Evolutionary conservation across 1,140 invertebrate species (phyloP).

Genomic region (Apis florea): DNA sequence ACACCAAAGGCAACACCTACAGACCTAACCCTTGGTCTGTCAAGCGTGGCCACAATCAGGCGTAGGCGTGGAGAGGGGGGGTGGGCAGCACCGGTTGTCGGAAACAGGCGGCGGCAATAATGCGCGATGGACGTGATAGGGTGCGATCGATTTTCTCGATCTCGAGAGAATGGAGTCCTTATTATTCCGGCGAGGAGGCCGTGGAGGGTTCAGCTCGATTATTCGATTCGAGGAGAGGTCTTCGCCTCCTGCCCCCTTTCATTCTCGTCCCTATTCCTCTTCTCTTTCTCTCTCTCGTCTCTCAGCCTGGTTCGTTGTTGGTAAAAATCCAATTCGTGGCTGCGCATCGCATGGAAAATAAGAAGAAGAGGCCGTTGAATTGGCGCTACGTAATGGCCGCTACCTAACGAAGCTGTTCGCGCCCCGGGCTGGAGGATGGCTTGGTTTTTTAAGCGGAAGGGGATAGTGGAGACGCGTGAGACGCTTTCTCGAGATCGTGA

Average conservation of each 20-base stretch:
- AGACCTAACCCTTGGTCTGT: background rate
- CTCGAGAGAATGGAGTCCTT: constrained; percentile 52
- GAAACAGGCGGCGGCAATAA: constrained; percentile 62
- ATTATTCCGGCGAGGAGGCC: constrained; percentile 55
- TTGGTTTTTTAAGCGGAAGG: background rate
- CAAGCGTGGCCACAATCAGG: constrained; percentile 46
- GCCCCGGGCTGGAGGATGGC: background rate
- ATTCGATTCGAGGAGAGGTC: constrained; percentile 53
- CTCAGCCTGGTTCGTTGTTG: constrained; percentile 44
- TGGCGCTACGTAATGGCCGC: constrained; percentile 18
- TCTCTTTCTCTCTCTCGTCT: constrained; percentile 9
- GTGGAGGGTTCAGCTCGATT: constrained; percentile 48
- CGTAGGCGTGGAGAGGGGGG: constrained; percentile 3
- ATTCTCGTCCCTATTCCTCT: background rate
- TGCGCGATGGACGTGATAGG: constrained; percentile 61
- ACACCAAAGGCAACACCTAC: constrained; percentile 7
- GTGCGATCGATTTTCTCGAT: constrained; percentile 64
- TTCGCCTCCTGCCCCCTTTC: constrained; percentile 34
- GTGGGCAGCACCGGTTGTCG: constrained; percentile 42
- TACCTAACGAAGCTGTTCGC: constrained; percentile 29
- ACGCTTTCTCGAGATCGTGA: background rate
- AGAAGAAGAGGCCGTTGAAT: constrained; percentile 29
- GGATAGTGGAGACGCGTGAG: background rate
- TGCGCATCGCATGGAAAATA: constrained; percentile 46
- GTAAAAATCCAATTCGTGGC: constrained; percentile 59